phyloP scores from a whole-genome alignment of 2,797 vertebrate species.

The Telmatherina bonti region DNA sequence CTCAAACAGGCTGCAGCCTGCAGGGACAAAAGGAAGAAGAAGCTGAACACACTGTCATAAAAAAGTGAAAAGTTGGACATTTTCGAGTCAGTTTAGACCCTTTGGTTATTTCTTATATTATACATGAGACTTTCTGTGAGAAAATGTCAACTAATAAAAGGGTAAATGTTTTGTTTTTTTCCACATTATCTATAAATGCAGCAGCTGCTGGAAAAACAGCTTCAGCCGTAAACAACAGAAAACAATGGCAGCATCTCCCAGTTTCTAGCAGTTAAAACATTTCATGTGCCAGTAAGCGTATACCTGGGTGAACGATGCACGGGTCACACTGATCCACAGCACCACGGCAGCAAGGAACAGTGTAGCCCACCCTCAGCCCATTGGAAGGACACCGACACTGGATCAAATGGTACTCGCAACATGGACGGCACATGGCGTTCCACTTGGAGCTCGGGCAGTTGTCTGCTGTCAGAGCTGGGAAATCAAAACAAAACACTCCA shows the following conservation, averaged over 20 bases:
- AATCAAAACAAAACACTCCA: constrained; percentile 64
- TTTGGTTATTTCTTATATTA: not conserved
- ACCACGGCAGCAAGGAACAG: constrained; percentile 93
- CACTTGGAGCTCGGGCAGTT: constrained; percentile 89
- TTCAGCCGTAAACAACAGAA: not conserved
- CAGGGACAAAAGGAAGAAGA: not conserved
- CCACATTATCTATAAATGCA: not conserved
- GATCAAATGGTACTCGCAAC: constrained; percentile 92
- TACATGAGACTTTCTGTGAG: not conserved
- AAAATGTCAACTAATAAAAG: not conserved
- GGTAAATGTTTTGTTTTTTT: not conserved
- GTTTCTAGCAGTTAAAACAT: not conserved
- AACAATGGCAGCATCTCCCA: not conserved
- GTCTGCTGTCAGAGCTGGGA: constrained; percentile 83
- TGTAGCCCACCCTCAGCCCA: constrained; percentile 88
- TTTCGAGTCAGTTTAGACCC: not conserved
- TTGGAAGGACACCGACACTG: constrained; percentile 88
- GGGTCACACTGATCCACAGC: constrained; percentile 92
- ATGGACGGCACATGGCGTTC: constrained; percentile 93
- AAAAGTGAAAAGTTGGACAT: not conserved
- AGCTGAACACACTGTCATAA: not conserved
- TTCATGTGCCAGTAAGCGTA: not conserved
- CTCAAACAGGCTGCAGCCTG: constrained; percentile 94
- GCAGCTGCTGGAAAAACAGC: not conserved
- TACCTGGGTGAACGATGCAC: constrained; percentile 93